A percentile compares a stretch with the other conserved stretches of the same genome.
Conservation (phyloP, 2,113 vertebrate genomes). For the Channa argus region DNA sequence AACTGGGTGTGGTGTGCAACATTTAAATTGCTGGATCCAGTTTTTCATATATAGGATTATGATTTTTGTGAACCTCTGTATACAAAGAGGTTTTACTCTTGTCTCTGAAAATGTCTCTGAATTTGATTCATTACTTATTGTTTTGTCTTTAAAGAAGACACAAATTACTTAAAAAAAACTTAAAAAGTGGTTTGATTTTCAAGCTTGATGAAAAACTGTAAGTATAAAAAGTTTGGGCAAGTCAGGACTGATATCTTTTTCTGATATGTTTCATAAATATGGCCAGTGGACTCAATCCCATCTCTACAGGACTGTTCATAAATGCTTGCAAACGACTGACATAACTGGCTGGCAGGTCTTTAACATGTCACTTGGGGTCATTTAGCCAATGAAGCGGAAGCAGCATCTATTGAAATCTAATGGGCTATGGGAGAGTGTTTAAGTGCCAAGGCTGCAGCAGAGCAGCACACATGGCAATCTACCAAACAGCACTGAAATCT, state of each 20-base stretch:
- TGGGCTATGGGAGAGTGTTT: conserved; percentile 40
- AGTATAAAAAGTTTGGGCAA: conserved; percentile 13
- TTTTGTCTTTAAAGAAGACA: no score
- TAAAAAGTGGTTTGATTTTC: background rate
- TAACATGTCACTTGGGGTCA: conserved; percentile 40
- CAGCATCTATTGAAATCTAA: conserved; percentile 44
- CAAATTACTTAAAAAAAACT: background rate
- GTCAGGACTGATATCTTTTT: conserved; percentile 19
- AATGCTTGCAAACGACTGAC: background rate
- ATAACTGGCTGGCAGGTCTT: conserved; percentile 21
- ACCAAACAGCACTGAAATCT: conserved; percentile 64
- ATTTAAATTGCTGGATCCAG: no score
- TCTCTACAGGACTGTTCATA: background rate
- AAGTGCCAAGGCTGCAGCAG: conserved; percentile 67
- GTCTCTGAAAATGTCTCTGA: no score
- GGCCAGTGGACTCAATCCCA: background rate
- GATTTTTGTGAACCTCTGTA: no score
- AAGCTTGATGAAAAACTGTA: background rate
- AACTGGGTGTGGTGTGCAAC: no score
- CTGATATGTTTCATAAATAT: conserved; percentile 10
- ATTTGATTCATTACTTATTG: no score
- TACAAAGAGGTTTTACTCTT: no score
- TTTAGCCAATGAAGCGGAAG: conserved; percentile 52
- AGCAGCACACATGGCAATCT: conserved; percentile 49
- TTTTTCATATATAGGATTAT: no score